Base-by-base conservation (phyloP, 2,888 invertebrate species). In the Ormyrus nitidulus region DNA sequence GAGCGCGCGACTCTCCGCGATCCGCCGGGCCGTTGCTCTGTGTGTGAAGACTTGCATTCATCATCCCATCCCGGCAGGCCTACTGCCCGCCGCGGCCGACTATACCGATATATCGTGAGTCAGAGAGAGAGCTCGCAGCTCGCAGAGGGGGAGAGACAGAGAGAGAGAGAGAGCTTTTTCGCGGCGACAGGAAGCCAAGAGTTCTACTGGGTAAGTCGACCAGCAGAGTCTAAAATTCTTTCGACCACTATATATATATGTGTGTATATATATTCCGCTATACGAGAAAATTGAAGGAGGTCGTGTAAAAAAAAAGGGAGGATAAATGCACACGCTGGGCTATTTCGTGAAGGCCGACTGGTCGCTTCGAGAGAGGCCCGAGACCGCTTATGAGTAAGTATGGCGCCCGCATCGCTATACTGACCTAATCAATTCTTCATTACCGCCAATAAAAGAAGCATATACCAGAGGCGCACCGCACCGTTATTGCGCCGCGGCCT, bases 341-440 rank as follows among this genome's bases (percentile, higher is more conserved):
- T 79, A 79, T 79, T 73, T 51, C 74, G 34, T 19, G 74, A 79
- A 79, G 79, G 73, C 68, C 74, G 49, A 44, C 34, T 4, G 34
- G 34, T 34, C 34, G 34, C 34, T 34, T 34, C 34, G 34, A 34
- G 34, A 34, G 34, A 34, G 34, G 34, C 34, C 34, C 53, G 34
- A 56, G n/a, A 48, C 59, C 8, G 53, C 61, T 68, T 68, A 44
- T n/a, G 11, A 44, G 51, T 48, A 48, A 11, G 54, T 56, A 56
- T 10, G 53, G 6, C 13, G 13, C 19, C 48, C 53, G 62, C n/a
- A 6, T 34, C 34, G 53, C 58, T 34, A 4, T 4, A 34, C 34
- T 64, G 62, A 68, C 61, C 61, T 51, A 73, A 78, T 78, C 71
- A 66, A 77, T 70, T 64, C 56, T 71, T 70, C 71, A 77, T 77